Evolutionary conservation across 2,113 vertebrate genomes (phyloP).

Genomic region (Addax nasomaculatus): DNA sequence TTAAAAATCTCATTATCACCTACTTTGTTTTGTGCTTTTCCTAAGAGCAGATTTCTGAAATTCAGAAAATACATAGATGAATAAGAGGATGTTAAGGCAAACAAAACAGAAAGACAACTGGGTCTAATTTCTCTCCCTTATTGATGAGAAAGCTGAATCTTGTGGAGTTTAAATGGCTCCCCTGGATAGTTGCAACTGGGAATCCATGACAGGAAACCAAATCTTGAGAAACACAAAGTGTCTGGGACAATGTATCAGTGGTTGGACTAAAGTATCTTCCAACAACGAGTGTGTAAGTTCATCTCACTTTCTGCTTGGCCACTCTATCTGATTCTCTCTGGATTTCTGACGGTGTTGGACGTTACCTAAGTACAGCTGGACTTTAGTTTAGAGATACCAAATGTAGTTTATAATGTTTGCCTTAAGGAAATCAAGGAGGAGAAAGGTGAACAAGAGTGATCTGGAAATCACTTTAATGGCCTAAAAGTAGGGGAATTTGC

Average conservation of each 20-base stretch:
- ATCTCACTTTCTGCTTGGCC: neutral
- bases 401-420: neutral
- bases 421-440: neutral
- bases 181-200: neutral
- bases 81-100: neutral
- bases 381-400: neutral
- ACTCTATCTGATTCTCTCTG: neutral
- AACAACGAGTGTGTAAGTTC: neutral
- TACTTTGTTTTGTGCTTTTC: neutral
- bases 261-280: neutral
- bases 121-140: neutral
- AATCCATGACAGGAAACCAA: neutral
- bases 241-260: neutral
- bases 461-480: neutral
- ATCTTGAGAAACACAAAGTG: neutral
- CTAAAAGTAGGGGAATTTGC: neutral
- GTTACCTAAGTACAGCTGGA: neutral
- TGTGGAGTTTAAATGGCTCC: neutral
- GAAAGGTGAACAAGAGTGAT: neutral
- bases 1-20: constrained; percentile 14
- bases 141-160: neutral
- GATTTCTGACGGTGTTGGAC: neutral
- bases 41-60: constrained; percentile 11
- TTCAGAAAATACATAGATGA: neutral
- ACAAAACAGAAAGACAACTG: neutral